Base-by-base conservation (phyloP, 1,140 invertebrate species). In the Pinna nobilis region DNA sequence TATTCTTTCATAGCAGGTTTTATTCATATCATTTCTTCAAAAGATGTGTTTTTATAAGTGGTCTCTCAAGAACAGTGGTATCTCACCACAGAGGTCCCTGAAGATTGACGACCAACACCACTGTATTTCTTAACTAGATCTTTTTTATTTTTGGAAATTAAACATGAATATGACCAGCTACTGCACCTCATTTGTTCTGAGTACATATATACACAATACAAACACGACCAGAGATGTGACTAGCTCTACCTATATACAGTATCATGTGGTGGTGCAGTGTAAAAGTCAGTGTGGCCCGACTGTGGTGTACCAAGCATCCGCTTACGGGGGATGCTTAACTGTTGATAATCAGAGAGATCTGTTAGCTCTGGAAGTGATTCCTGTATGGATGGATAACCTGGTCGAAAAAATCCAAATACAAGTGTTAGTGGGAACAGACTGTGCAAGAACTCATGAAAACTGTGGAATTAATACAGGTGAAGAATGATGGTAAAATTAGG, bases 221-320 rank as follows among this genome's bases (percentile, higher is more conserved):
- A 9, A 20, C 23, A 53, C 25, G 11, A 6, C 15, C 28, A 59
- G 28, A n/a, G 32, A 57, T 63, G 49, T 55, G 59, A 50, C 70
- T 79, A 81, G 80, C 77, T 81, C 80, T 81, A 81, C 80, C 80
- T 81, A 81, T 81, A 81, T 39, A 81, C 72, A 50, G 51, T 77
- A 77, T 81, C 80, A 70, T 77, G 80, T 71, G 71, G 39, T 66
- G 80, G 77, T 53, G 68, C 59, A 35, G 64, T 59, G 41, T 71
- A 76, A 63, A 76, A 76, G 53, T 76, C 61, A 1, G 61, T 25
- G 11, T 57, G 50, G 32, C 70, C 70, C 69, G 39, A 41, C 9
- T 66, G 68, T 23, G 68, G 68, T 18, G 73, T 69, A 23, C 79
- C 79, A n/a, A 81, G 76, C 55, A 61, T 67, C 50, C 79, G 76